Conservation (phyloP, 2,797 vertebrate genomes). For the Pteropus rufus region DNA sequence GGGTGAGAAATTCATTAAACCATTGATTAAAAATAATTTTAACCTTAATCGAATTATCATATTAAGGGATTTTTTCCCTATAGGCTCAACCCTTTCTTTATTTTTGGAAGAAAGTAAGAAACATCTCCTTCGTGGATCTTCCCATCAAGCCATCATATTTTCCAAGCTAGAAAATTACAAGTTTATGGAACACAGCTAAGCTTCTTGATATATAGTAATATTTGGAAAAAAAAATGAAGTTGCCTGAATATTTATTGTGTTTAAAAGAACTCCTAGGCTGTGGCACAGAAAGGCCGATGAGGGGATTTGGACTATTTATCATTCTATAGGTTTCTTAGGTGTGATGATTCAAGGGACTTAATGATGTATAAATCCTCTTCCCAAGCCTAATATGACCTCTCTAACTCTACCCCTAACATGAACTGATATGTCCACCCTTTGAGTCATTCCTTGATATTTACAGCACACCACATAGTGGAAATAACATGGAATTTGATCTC, state of each 20-base stretch:
- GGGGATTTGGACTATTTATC: not conserved
- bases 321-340: not conserved
- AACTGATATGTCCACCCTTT: not conserved
- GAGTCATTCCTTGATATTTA: not conserved
- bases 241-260: not conserved
- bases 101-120: not conserved
- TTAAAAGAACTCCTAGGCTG: not conserved
- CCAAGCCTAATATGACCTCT: not conserved
- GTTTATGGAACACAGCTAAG: not conserved
- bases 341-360: not conserved
- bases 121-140: rapidly evolving
- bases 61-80: no score
- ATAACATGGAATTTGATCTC: not conserved
- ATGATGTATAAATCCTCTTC: not conserved
- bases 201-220: not conserved
- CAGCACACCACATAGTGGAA: not conserved
- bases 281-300: not conserved
- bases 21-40: slow-evolving; percentile 13
- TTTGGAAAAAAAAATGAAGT: not conserved
- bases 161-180: not conserved
- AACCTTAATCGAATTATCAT: not conserved
- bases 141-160: not conserved
- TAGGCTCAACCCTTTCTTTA: not conserved
- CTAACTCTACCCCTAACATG: not conserved
- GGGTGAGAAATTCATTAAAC: not conserved